Evolutionary conservation across 2,113 vertebrate genomes (phyloP), one percentile per base, ranked within the genome.

Genomic region (Pristiophorus japonicus): DNA sequence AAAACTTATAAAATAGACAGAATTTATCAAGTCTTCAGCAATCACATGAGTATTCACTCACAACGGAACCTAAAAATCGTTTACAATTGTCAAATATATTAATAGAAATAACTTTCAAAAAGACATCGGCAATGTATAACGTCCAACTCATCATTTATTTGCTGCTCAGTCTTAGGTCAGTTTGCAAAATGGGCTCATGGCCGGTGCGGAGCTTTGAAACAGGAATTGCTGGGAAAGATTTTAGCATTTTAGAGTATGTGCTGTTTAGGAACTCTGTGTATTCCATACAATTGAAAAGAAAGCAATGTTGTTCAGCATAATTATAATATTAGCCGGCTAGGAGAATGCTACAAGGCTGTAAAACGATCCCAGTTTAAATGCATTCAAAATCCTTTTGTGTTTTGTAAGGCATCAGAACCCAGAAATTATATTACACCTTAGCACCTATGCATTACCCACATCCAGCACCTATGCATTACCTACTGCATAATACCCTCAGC

Each of bases 1-100:
- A 47, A 70, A 94, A 18, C 18, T 51, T 94, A n/a, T 70, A 94
- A 63, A 94, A 47, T 47, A 94, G 38, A 94, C 45, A 11, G 63
- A 47, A 70, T 94, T 94, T 94, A 70, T 94, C 93, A 94, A 90
- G 87, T 59, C 27, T 90, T 90, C 4, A 59, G 66, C 45, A 94
- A 90, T 73, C 45, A 73, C 66, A 94, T 45, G 67, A 94, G 5
- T 73, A 70, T 94, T 70, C 93, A 73, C 27, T 6, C 45, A 94
- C 30, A 94, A 51, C 27, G 18, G 45, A 73, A 67, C 4, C 42
- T 70, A 94, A 94, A 66, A 66, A 2, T 16, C 18, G 20, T 62
- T 42, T 66, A 94, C 45, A 94, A 47, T 94, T 70, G 42, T 70
- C 70, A 70, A 47, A 30, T 45, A 65, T 88, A 55, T 62, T 65